These are phyloP conservation scores for Hirudo medicinalis DNA, from an alignment of 1,140 invertebrate genomes.

Conservation along the genomic window DNA sequence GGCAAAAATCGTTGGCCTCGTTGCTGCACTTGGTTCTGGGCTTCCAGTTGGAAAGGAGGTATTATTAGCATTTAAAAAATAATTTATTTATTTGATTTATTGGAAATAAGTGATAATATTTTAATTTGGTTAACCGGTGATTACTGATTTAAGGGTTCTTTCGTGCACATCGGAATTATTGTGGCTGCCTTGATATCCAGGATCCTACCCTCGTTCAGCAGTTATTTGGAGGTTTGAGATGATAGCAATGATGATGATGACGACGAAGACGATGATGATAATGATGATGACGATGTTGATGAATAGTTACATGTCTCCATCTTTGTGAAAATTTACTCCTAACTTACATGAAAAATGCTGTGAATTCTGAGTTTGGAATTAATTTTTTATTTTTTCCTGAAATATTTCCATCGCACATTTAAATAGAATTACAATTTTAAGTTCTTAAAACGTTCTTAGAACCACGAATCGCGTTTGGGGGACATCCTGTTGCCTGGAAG, in stretches of 20 bases:
- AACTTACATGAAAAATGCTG: too few species aligned
- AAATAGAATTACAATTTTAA: neutral
- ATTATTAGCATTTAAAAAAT: conserved; percentile 24
- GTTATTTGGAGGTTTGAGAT: conserved; percentile 40
- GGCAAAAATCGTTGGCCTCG: conserved; percentile 86
- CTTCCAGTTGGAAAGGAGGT: conserved; percentile 95
- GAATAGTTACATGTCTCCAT: too few species aligned
- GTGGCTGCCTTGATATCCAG: conserved; percentile 82
- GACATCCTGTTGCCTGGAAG: conserved; percentile 92
- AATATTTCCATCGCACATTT: too few species aligned
- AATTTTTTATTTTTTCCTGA: too few species aligned
- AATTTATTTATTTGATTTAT: neutral
- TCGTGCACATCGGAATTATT: conserved; percentile 91
- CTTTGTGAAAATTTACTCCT: too few species aligned
- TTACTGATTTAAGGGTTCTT: conserved; percentile 43
- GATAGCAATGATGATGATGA: too few species aligned
- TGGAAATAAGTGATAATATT: neutral
- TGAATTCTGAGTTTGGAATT: too few species aligned
- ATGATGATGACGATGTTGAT: too few species aligned
- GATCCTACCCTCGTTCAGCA: conserved; percentile 69
- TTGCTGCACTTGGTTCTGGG: conserved; percentile 84
- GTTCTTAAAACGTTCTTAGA: conserved; percentile 39
- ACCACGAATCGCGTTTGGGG: conserved; percentile 70
- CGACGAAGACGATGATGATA: too few species aligned
- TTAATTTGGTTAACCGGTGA: neutral